Percentiles rank a stretch among this genome's conserved stretches.
Evolutionary conservation across 2,113 vertebrate genomes (phyloP).

Genomic region (Bufo gargarizans): DNA sequence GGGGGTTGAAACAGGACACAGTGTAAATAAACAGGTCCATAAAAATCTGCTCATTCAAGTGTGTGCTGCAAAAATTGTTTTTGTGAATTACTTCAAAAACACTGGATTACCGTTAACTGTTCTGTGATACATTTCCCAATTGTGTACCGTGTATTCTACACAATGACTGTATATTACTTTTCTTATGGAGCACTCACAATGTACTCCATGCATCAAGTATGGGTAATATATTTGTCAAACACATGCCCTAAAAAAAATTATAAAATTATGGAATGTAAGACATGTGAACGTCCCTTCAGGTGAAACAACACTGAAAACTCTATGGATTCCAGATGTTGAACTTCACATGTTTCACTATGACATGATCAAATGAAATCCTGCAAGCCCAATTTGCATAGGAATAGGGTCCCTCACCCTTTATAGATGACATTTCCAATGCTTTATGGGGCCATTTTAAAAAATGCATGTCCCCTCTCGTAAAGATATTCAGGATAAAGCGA

Average conservation of each 20-base stretch:
- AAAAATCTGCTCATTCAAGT: too few relatives aligned
- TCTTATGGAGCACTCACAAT: not conserved
- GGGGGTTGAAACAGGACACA: too few relatives aligned
- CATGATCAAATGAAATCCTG: constrained; percentile 36
- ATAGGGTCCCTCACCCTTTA: constrained; percentile 43
- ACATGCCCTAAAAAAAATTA: not conserved
- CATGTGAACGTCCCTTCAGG: not conserved
- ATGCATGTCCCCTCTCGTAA: constrained; percentile 53
- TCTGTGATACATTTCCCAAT: not conserved
- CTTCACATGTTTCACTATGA: not conserved
- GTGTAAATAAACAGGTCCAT: too few relatives aligned
- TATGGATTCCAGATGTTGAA: constrained; percentile 11
- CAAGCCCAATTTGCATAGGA: constrained; percentile 36
- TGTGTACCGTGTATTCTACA: not conserved
- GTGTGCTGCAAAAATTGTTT: too few relatives aligned
- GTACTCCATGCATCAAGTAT: not conserved
- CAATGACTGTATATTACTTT: not conserved
- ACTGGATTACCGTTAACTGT: not conserved
- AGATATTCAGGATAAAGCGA: constrained; percentile 49
- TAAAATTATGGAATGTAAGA: not conserved
- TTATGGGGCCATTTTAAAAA: constrained; percentile 53
- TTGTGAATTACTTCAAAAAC: not conserved
- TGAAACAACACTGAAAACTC: not conserved
- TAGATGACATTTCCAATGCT: constrained; percentile 50
- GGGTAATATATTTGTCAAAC: not conserved